Conservation (phyloP, 2,113 vertebrate genomes). For the Prunella himalayana region DNA sequence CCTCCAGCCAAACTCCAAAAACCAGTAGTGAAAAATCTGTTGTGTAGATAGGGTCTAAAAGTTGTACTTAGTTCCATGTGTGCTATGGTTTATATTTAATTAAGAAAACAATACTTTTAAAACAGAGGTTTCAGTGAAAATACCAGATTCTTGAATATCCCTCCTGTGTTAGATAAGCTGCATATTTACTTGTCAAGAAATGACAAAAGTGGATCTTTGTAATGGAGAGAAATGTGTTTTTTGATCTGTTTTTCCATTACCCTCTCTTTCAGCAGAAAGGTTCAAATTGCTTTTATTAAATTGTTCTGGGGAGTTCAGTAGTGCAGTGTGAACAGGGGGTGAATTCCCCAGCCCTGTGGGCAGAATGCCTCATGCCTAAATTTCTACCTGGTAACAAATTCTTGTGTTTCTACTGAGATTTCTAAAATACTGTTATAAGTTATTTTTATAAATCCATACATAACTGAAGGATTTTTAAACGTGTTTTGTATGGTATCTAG, state of each 20-base stretch:
- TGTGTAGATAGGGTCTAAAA: neutral
- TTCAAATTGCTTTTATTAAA: neutral
- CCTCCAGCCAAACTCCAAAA: neutral
- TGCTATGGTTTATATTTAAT: neutral
- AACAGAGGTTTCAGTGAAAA: neutral
- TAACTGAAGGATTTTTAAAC: neutral
- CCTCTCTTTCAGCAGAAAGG: neutral
- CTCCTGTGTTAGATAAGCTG: neutral
- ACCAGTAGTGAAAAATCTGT: neutral
- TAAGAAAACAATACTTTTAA: neutral
- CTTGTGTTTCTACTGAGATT: neutral
- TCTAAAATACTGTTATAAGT: neutral
- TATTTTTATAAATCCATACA: constrained; percentile 6
- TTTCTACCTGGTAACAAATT: neutral
- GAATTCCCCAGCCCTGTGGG: neutral
- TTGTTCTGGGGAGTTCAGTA: neutral
- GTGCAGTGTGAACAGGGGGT: neutral
- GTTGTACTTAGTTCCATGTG: neutral
- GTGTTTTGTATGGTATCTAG: neutral
- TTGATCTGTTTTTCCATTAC: neutral
- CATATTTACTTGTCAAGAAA: neutral
- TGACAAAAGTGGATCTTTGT: neutral
- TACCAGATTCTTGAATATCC: neutral
- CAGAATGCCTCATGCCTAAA: neutral
- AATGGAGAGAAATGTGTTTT: neutral